These are phyloP conservation scores for Lithodes maja DNA, from an alignment of 2,888 invertebrate species.

Conservation along the genomic window DNA sequence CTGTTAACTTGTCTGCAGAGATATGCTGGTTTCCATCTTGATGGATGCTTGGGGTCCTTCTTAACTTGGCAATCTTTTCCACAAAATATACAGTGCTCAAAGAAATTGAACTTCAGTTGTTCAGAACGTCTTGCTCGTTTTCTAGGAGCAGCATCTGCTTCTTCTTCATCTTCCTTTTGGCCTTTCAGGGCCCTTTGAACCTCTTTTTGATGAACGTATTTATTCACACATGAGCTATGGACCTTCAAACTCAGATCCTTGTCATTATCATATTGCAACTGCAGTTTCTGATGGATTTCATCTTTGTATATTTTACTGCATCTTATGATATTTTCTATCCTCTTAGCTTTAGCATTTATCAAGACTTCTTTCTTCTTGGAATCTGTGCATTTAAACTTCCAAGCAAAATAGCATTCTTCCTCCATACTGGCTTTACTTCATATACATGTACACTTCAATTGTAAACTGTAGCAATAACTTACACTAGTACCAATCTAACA, in stretches of 20 bases:
- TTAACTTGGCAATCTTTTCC: neutral
- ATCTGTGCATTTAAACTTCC: conserved; percentile 1
- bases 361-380: neutral
- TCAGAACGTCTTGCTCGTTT: conserved; percentile 1
- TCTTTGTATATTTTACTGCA: conserved; percentile 4
- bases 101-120: conserved; percentile 2
- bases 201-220: neutral
- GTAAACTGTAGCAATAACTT: neutral
- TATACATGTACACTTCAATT: too few species aligned
- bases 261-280: conserved; percentile 4
- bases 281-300: neutral
- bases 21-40: neutral
- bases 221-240: conserved; percentile 4
- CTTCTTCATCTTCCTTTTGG: neutral
- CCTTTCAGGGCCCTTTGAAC: neutral
- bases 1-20: too few species aligned
- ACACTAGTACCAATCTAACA: neutral
- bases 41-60: conserved; percentile 7
- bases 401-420: neutral
- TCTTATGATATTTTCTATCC: conserved; percentile 5
- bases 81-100: neutral
- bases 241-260: neutral
- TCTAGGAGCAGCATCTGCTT: neutral
- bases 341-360: neutral
- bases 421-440: too few species aligned